A percentile compares a stretch with the other conserved stretches of the same genome.
Conservation (phyloP, 2,888 invertebrate genomes). For the Neoascia interrupta region DNA sequence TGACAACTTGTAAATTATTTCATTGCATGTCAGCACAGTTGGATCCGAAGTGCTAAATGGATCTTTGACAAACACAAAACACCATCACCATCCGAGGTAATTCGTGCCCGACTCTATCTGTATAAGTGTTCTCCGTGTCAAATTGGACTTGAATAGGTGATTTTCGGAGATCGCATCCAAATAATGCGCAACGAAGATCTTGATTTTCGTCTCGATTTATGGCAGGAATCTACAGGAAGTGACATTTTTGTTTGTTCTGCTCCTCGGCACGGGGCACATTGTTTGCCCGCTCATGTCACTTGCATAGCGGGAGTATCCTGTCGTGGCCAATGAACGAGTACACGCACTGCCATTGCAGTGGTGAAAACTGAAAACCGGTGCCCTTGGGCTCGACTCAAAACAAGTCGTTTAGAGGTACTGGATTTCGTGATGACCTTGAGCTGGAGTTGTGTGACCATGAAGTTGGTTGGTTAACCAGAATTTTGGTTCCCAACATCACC, state of each 20-base stretch:
- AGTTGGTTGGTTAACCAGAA: conserved; percentile 56
- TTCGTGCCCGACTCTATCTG: conserved; percentile 12
- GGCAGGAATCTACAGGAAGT: conserved; percentile 63
- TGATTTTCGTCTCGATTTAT: conserved; percentile 57
- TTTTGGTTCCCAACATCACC: conserved; percentile 61
- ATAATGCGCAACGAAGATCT: conserved; percentile 64
- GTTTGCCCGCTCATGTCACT: conserved; percentile 22
- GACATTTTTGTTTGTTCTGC: conserved; percentile 54
- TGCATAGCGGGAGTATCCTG: conserved; percentile 33
- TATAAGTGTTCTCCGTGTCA: conserved; percentile 47
- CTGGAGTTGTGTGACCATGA: conserved; percentile 50
- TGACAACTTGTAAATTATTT: conserved; percentile 62
- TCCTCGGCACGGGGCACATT: conserved; percentile 64
- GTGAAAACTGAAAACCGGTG: conserved; percentile 27
- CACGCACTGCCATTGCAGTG: conserved; percentile 5
- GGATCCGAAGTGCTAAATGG: conserved; percentile 61
- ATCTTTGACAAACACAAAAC: conserved; percentile 40
- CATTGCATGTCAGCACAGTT: conserved; percentile 45
- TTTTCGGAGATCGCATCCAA: conserved; percentile 56
- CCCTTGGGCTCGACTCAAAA: conserved; percentile 46
- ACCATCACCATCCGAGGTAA: conserved; percentile 43
- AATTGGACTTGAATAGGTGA: conserved; percentile 61
- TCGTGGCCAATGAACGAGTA: conserved; percentile 1
- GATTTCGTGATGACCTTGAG: conserved; percentile 38
- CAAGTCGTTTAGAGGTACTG: conserved; percentile 34